A percentile compares a stretch with the other conserved stretches of the same genome.
Evolutionary conservation across 2,888 invertebrate genomes (phyloP).

Genomic region (Rhagophthalmus giganteus): DNA sequence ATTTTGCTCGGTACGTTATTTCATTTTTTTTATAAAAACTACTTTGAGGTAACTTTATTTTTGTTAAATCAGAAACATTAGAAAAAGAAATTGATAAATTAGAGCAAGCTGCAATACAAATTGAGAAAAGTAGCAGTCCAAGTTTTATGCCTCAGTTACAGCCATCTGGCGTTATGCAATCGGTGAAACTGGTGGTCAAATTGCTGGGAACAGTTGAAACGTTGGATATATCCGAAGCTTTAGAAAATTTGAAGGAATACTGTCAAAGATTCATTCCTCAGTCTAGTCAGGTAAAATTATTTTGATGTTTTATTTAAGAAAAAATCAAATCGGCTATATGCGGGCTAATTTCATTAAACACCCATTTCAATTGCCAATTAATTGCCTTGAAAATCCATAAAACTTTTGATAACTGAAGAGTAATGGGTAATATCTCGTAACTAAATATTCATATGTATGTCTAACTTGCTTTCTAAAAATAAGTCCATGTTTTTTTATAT

Average conservation of each 20-base stretch:
- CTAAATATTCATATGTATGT: background rate
- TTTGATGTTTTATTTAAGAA: too few relatives aligned
- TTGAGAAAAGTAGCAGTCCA: constrained; percentile 49
- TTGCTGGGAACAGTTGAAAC: constrained; percentile 89
- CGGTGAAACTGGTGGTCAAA: constrained; percentile 90
- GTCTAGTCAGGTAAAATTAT: constrained; percentile 21
- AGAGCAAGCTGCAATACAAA: constrained; percentile 65
- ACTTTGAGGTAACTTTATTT: background rate
- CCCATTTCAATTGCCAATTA: too few relatives aligned
- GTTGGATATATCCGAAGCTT: constrained; percentile 77
- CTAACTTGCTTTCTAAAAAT: too few relatives aligned
- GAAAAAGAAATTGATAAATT: constrained; percentile 81
- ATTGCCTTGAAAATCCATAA: too few relatives aligned
- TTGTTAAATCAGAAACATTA: constrained; percentile 73
- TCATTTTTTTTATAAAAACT: background rate
- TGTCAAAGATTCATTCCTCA: constrained; percentile 23
- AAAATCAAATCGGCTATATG: too few relatives aligned
- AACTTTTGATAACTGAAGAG: too few relatives aligned
- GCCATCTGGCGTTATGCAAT: constrained; percentile 79
- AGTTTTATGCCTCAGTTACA: constrained; percentile 56
- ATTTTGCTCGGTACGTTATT: constrained; percentile 75
- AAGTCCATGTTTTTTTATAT: too few relatives aligned
- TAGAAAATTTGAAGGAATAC: constrained; percentile 52
- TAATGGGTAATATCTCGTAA: too few relatives aligned
- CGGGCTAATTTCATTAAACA: too few relatives aligned